Evolutionary conservation across 2,888 invertebrate genomes (phyloP).

Genomic region (Dione juno): DNA sequence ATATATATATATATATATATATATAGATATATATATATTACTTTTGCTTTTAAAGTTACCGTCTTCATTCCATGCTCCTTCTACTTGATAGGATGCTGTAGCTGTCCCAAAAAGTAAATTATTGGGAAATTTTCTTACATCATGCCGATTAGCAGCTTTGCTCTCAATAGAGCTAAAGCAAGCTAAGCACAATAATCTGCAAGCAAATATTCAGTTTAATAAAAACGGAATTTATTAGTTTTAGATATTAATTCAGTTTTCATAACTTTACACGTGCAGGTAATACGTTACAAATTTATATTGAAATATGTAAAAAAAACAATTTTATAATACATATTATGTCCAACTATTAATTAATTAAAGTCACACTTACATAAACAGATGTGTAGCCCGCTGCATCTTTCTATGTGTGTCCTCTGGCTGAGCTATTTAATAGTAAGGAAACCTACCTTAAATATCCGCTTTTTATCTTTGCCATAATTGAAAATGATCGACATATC

Average conservation of each 20-base stretch:
- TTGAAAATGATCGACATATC: slow-evolving; percentile 17
- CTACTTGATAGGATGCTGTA: slow-evolving; percentile 77
- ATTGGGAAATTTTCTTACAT: slow-evolving; percentile 57
- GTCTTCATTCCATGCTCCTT: slow-evolving; percentile 77
- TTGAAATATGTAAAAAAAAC: too few species aligned
- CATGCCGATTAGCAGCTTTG: slow-evolving; percentile 38
- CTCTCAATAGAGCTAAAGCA: slow-evolving; percentile 1
- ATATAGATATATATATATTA: neutral
- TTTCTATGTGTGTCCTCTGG: neutral
- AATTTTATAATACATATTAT: neutral
- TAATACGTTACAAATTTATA: too few species aligned
- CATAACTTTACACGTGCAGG: too few species aligned
- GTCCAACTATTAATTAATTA: neutral
- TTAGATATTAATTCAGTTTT: too few species aligned
- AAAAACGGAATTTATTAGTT: too few species aligned
- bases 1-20: too few species aligned
- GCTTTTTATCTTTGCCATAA: neutral
- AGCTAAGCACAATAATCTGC: neutral
- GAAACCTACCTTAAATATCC: neutral
- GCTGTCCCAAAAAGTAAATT: slow-evolving; percentile 61
- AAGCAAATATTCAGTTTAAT: too few species aligned
- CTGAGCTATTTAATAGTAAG: neutral
- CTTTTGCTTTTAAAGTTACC: slow-evolving; percentile 51
- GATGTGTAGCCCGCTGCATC: neutral
- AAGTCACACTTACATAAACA: neutral